phyloP scores from a whole-genome alignment of 2,888 invertebrate genomes.

The Tromatobia lineatoria region DNA sequence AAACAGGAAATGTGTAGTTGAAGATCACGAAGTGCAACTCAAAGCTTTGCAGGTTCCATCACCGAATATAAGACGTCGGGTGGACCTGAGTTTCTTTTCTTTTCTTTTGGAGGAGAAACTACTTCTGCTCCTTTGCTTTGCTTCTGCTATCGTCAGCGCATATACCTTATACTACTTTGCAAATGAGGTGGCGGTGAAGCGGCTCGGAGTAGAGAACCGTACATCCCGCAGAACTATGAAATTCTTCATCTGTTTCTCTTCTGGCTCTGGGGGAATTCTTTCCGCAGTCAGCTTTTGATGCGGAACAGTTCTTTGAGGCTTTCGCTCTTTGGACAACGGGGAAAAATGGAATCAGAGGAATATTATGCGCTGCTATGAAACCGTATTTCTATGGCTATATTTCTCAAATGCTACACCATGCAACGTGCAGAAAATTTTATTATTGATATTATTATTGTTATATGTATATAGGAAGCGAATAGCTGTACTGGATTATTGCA shows the following conservation, averaged over 20 bases:
- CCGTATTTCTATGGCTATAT: slow-evolving; percentile 3
- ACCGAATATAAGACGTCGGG: slow-evolving; percentile 4
- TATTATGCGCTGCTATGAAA: slow-evolving; percentile 28
- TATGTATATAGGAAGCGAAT: slow-evolving; percentile 11
- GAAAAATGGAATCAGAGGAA: slow-evolving; percentile 18
- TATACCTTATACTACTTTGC: slow-evolving; percentile 32
- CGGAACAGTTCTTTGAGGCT: slow-evolving; percentile 44
- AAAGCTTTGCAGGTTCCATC: slow-evolving; percentile 14
- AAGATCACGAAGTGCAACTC: background rate
- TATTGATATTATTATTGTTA: slow-evolving; percentile 14
- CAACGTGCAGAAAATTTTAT: slow-evolving; percentile 9
- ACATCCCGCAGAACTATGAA: slow-evolving; percentile 15
- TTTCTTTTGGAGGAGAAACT: background rate
- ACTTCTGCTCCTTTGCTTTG: slow-evolving; percentile 20
- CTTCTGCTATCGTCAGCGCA: background rate
- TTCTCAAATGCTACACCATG: slow-evolving; percentile 9
- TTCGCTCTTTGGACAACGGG: slow-evolving; percentile 7
- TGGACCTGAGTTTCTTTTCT: slow-evolving; percentile 16
- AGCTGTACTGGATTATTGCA: background rate
- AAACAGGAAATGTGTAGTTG: background rate
- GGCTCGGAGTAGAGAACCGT: background rate
- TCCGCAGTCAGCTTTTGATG: slow-evolving; percentile 21
- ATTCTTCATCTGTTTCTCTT: slow-evolving; percentile 21
- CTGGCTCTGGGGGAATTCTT: slow-evolving; percentile 29
- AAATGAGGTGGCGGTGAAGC: slow-evolving; percentile 38